Conservation (phyloP, 1,140 invertebrate genomes). For the Harlomillsia oculata region DNA sequence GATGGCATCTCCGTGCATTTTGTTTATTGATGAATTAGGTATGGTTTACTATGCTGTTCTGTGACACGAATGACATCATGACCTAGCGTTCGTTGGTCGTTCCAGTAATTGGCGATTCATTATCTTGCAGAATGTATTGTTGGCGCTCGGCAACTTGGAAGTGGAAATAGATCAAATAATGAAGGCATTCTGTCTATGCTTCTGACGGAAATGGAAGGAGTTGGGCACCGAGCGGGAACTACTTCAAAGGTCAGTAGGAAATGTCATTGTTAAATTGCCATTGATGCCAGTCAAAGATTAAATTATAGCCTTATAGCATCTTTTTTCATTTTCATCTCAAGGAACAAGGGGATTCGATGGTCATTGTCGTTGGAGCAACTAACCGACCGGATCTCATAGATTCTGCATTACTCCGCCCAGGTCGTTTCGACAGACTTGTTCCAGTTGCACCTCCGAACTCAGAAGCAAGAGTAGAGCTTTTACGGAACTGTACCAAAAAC, state of each 20-base stretch:
- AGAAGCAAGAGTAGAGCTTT: conserved; percentile 50
- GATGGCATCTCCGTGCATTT: conserved; percentile 54
- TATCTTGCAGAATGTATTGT: conserved; percentile 51
- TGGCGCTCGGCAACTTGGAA: conserved; percentile 43
- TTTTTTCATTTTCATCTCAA: not conserved
- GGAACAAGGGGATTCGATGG: conserved; percentile 34
- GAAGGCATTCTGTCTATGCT: conserved; percentile 55
- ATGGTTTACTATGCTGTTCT: conserved; percentile 6
- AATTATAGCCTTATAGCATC: not conserved
- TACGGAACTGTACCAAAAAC: conserved; percentile 49
- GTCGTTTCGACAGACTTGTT: conserved; percentile 61
- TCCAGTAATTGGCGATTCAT: not conserved
- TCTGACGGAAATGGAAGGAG: conserved; percentile 60
- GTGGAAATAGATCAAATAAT: conserved; percentile 44
- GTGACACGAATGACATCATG: not conserved
- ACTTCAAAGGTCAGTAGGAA: not conserved
- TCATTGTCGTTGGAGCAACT: conserved; percentile 63
- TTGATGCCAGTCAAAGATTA: no score
- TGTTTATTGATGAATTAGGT: conserved; percentile 70
- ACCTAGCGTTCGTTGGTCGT: no score
- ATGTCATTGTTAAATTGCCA: not conserved
- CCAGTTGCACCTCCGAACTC: conserved; percentile 63
- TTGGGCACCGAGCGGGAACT: conserved; percentile 38
- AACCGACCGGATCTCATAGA: conserved; percentile 72
- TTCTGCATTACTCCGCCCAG: conserved; percentile 61